Percentiles rank a stretch among this genome's conserved stretches.
phyloP scores from a whole-genome alignment of 2,797 vertebrate genomes.

The Setipinna tenuifilis region DNA sequence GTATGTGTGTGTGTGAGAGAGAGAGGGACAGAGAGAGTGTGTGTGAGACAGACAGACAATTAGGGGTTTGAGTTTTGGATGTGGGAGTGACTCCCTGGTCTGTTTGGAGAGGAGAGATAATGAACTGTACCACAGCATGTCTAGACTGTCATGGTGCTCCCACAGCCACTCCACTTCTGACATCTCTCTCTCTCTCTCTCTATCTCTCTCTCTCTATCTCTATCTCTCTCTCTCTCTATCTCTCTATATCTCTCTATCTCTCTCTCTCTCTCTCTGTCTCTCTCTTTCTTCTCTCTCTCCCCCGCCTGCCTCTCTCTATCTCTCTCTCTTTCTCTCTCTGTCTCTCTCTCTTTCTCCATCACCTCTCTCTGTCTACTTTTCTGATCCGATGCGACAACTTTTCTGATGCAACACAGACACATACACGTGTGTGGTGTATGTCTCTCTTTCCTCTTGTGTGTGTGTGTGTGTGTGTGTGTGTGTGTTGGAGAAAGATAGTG shows the following conservation, averaged over 20 bases:
- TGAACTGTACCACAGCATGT: neutral
- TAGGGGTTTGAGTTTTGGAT: constrained; percentile 5
- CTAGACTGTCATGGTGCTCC: too few relatives aligned
- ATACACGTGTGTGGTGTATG: too few relatives aligned
- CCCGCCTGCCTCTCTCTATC: too few relatives aligned
- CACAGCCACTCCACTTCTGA: too few relatives aligned
- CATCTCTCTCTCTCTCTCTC: too few relatives aligned
- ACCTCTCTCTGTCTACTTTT: too few relatives aligned
- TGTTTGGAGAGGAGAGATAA: neutral
- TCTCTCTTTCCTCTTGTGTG: constrained; percentile 52
- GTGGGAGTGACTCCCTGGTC: constrained; percentile 26
- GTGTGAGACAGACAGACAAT: neutral
- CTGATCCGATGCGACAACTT: too few relatives aligned
- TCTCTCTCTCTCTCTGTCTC: constrained; percentile 44
- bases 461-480: too few relatives aligned
- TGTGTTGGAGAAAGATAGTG: constrained; percentile 4
- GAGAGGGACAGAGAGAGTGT: neutral
- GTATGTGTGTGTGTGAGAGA: constrained; percentile 11
- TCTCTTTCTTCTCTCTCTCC: constrained; percentile 47
- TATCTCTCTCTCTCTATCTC: too few relatives aligned
- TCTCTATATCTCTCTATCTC: neutral
- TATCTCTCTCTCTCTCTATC: neutral
- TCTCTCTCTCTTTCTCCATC: too few relatives aligned
- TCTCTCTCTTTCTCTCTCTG: too few relatives aligned
- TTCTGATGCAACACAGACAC: too few relatives aligned